Evolutionary conservation across 2,888 invertebrate species (phyloP).

Genomic region (Atherix ibis): DNA sequence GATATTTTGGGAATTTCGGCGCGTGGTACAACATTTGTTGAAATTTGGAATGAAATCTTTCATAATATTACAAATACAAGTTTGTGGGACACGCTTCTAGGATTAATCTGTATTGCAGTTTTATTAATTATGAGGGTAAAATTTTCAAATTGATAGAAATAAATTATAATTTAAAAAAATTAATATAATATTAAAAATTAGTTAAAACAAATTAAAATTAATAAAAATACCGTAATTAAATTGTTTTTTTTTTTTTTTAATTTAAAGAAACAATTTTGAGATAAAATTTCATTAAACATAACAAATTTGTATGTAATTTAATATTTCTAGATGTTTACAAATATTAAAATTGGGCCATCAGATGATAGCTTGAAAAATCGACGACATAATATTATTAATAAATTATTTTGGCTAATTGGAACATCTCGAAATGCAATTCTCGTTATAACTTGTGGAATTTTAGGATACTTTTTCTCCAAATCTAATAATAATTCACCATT

Average conservation of each 20-base stretch:
- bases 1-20: constrained; percentile 61
- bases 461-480: constrained; percentile 47
- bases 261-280: too few relatives aligned
- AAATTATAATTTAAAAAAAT: not conserved
- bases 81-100: constrained; percentile 59
- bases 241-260: constrained; percentile 5
- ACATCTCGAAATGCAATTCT: constrained; percentile 73
- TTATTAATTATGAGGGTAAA: constrained; percentile 63
- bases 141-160: not conserved
- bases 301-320: too few relatives aligned
- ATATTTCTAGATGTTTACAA: constrained; percentile 48
- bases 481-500: constrained; percentile 42
- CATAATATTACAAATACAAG: constrained; percentile 47
- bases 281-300: too few relatives aligned
- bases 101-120: constrained; percentile 55
- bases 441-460: constrained; percentile 54
- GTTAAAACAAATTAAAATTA: too few relatives aligned
- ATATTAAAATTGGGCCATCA: constrained; percentile 43
- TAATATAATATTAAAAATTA: too few relatives aligned
- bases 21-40: constrained; percentile 57
- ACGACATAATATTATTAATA: constrained; percentile 43
- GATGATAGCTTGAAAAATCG: constrained; percentile 37
- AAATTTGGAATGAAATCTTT: constrained; percentile 60
- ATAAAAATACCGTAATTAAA: too few relatives aligned
- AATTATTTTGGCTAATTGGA: constrained; percentile 56